A percentile compares a stretch with the other conserved stretches of the same genome.
Conservation (phyloP, 1,140 invertebrate genomes). For the Brachionus angularis region DNA sequence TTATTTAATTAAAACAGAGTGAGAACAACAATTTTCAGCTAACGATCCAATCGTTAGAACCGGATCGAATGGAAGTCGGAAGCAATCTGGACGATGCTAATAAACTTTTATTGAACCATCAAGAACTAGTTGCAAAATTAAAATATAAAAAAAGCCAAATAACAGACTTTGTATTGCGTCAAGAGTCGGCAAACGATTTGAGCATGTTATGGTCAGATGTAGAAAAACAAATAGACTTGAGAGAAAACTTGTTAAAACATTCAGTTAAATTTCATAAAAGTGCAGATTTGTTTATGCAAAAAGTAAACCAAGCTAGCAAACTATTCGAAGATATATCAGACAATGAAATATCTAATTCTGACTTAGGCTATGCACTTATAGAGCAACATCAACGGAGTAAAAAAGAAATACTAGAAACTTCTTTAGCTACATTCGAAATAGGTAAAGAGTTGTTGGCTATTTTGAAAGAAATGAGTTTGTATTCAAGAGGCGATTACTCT, state of each 20-base stretch:
- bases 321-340: constrained; percentile 23
- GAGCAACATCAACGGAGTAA: constrained; percentile 29
- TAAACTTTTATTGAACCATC: constrained; percentile 70
- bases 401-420: constrained; percentile 67
- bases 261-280: constrained; percentile 8
- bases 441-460: constrained; percentile 71
- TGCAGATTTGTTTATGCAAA: constrained; percentile 43
- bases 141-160: constrained; percentile 84
- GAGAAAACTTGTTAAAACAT: constrained; percentile 48
- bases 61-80: constrained; percentile 75
- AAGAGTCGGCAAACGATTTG: constrained; percentile 72
- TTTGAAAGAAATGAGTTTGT: constrained; percentile 57
- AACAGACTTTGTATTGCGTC: constrained; percentile 76
- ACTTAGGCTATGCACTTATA: constrained; percentile 62
- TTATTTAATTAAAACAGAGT: too few relatives aligned
- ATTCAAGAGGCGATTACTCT: constrained; percentile 51
- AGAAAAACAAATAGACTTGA: constrained; percentile 84
- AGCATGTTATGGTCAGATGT: constrained; percentile 67
- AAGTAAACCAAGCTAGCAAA: constrained; percentile 45
- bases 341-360: constrained; percentile 57
- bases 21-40: constrained; percentile 8
- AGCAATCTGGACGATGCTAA: constrained; percentile 70
- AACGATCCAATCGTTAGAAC: constrained; percentile 71
- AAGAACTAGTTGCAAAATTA: constrained; percentile 76
- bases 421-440: constrained; percentile 72